Percentiles rank a stretch among this genome's conserved stretches.
phyloP scores from a whole-genome alignment of 2,888 invertebrate species.

The Drosophila paramelanica region DNA sequence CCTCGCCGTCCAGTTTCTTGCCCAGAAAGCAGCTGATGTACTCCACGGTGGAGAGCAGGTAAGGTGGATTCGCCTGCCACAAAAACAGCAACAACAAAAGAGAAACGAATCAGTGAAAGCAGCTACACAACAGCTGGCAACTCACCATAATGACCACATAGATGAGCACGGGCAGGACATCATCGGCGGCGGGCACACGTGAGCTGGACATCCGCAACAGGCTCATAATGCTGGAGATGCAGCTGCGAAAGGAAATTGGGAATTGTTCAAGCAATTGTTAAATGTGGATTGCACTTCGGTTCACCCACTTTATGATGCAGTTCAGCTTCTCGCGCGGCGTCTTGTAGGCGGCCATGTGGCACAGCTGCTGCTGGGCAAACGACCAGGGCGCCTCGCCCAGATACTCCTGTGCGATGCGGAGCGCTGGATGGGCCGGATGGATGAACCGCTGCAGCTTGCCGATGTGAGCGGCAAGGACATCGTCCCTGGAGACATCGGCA shows the following conservation, averaged over 20 bases:
- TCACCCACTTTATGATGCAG: slow-evolving; percentile 84
- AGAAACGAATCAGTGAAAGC: not conserved
- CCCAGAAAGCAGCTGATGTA: slow-evolving; percentile 97
- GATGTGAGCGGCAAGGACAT: slow-evolving; percentile 95
- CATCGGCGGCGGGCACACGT: slow-evolving; percentile 95
- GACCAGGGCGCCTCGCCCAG: slow-evolving; percentile 98
- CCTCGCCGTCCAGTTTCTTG: slow-evolving; percentile 93
- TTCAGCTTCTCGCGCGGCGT: slow-evolving; percentile 93
- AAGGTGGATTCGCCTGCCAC: slow-evolving; percentile 95
- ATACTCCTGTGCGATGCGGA: slow-evolving; percentile 92
- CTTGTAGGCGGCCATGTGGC: slow-evolving; percentile 95
- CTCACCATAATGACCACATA: slow-evolving; percentile 96
- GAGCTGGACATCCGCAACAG: slow-evolving; percentile 94
- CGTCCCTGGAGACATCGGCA: slow-evolving; percentile 96
- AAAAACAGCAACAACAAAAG: not conserved
- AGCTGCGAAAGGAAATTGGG: slow-evolving; percentile 85
- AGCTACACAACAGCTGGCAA: not conserved
- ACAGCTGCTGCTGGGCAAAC: slow-evolving; percentile 95
- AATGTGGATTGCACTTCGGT: rapidly evolving
- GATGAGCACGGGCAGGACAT: slow-evolving; percentile 97
- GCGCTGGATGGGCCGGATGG: slow-evolving; percentile 92
- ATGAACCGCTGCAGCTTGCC: slow-evolving; percentile 91
- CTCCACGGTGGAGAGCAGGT: slow-evolving; percentile 96
- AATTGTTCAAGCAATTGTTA: not conserved
- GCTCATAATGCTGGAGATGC: slow-evolving; percentile 97